Percentiles rank a stretch among this genome's conserved stretches.
Evolutionary conservation across 2,888 invertebrate genomes (phyloP).

Genomic region (Sericinus montela): DNA sequence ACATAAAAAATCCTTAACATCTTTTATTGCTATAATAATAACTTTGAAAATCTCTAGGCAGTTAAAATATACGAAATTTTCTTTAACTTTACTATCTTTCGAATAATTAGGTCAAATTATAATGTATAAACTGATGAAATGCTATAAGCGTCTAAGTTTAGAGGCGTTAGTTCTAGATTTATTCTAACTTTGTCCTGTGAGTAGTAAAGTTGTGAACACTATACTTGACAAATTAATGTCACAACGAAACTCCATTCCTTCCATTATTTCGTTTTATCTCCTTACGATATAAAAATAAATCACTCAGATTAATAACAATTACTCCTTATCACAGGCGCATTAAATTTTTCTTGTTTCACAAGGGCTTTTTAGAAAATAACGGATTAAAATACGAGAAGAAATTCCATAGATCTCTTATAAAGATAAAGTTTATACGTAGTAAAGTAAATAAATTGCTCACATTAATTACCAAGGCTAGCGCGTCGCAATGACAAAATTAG

Average conservation of each 20-base stretch:
- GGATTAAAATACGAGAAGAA: conserved; percentile 11
- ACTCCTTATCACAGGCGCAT: conserved; percentile 17
- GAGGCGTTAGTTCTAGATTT: too few species aligned
- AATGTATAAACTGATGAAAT: too few species aligned
- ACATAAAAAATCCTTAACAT: too few species aligned
- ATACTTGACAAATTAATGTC: neutral
- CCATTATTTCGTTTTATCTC: conserved; percentile 10
- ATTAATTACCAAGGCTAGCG: conserved; percentile 5
- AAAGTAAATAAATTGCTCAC: conserved; percentile 10
- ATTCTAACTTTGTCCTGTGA: neutral
- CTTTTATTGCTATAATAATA: too few species aligned
- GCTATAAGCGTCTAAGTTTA: too few species aligned
- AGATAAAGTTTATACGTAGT: conserved; percentile 6
- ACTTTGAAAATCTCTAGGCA: too few species aligned
- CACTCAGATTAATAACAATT: conserved; percentile 20
- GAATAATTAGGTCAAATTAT: too few species aligned
- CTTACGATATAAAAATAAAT: conserved; percentile 17
- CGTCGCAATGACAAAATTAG: conserved; percentile 6
- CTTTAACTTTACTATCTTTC: too few species aligned
- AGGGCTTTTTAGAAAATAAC: conserved; percentile 19
- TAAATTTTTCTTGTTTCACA: conserved; percentile 19
- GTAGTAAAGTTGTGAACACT: neutral
- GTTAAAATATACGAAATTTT: too few species aligned
- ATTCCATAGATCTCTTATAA: conserved; percentile 14
- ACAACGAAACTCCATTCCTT: conserved; percentile 9